Percentiles rank a stretch among this genome's conserved stretches.
Evolutionary conservation across 30 jellyfish, hydroid and myxozoan genomes (phyloP).

Genomic region (Phacellophora camtschatica): DNA sequence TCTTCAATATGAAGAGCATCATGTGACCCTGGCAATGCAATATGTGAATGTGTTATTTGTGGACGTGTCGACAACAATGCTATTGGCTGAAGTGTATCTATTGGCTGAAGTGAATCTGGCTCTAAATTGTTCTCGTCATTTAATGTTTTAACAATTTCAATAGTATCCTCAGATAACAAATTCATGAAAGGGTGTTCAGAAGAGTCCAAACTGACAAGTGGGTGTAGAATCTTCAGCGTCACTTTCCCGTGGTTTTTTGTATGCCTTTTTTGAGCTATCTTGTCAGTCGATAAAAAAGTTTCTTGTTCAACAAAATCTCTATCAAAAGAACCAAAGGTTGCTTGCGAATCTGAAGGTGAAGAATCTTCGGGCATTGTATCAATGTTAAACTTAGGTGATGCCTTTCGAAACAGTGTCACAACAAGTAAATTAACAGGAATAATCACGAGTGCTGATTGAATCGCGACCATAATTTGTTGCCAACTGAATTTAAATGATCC

Average conservation of each 20-base stretch:
- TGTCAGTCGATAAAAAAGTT: neutral
- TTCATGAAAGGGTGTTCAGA: neutral
- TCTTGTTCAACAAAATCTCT: too few species aligned
- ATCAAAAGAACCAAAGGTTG: neutral
- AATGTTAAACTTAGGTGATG: neutral
- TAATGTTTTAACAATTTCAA: neutral
- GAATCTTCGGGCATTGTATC: neutral
- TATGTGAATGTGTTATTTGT: too few species aligned
- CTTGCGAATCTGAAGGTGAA: too few species aligned
- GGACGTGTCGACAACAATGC: too few species aligned
- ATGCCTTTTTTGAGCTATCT: neutral
- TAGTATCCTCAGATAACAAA: too few species aligned
- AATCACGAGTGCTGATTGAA: slow-evolving; percentile 73
- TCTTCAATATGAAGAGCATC: too few species aligned
- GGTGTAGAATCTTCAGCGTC: neutral
- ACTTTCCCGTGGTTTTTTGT: neutral
- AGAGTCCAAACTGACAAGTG: neutral
- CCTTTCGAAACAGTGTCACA: slow-evolving; percentile 64
- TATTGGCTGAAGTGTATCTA: too few species aligned
- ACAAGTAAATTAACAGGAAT: slow-evolving; percentile 67
- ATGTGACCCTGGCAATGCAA: too few species aligned
- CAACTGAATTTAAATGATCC: slow-evolving; percentile 57
- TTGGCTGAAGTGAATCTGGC: neutral
- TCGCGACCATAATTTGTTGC: slow-evolving; percentile 68
- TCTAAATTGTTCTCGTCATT: neutral